phyloP scores from a whole-genome alignment of 2,888 invertebrate species.

The Polyploca ridens region DNA sequence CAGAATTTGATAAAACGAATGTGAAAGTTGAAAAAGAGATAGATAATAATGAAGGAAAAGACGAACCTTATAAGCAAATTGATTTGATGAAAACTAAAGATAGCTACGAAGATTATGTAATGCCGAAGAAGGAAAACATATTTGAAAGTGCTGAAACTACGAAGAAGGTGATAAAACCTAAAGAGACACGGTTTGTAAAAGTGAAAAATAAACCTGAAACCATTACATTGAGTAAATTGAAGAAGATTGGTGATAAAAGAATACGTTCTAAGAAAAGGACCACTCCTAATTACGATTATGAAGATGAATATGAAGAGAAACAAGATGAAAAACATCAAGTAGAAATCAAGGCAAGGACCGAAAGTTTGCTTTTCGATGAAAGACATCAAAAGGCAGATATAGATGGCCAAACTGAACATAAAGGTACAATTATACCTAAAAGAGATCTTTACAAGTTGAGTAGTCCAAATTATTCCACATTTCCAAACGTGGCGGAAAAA shows the following conservation, averaged over 20 bases:
- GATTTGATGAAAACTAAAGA: conserved; percentile 42
- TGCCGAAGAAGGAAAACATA: conserved; percentile 46
- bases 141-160: conserved; percentile 31
- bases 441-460: conserved; percentile 47
- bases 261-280: background rate
- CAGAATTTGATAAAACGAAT: background rate
- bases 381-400: conserved; percentile 16
- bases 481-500: conserved; percentile 53
- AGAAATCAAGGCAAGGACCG: conserved; percentile 49
- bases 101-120: conserved; percentile 65
- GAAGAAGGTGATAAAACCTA: background rate
- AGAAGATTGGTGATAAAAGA: background rate
- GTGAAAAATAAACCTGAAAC: background rate
- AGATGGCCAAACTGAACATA: conserved; percentile 15
- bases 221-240: background rate
- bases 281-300: background rate
- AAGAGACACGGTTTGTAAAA: background rate
- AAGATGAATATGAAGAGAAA: background rate
- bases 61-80: conserved; percentile 33
- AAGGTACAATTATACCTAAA: conserved; percentile 53
- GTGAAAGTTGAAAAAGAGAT: background rate
- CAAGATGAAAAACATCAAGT: background rate
- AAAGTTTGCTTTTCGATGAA: conserved; percentile 38
- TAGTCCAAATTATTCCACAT: conserved; percentile 56
- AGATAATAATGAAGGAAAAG: conserved; percentile 4